Percentiles rank a stretch among this genome's conserved stretches.
phyloP scores from a whole-genome alignment of 2,888 invertebrate genomes.

The Hypsopygia costalis region DNA sequence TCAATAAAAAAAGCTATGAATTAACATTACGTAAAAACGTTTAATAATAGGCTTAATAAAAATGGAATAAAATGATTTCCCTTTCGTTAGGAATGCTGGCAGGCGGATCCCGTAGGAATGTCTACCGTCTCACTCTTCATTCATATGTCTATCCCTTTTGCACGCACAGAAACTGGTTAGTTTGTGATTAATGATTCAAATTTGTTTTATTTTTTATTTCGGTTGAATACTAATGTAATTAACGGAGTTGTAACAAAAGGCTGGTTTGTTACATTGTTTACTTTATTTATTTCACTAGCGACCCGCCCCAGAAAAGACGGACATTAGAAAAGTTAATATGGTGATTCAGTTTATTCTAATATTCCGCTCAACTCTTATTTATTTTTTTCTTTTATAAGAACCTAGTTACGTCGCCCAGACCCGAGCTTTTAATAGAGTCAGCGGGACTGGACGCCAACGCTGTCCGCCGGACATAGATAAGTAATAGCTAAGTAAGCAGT shows the following conservation, averaged over 20 bases:
- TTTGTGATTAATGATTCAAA: constrained; percentile 60
- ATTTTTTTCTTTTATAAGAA: too few species aligned
- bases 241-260: constrained; percentile 28
- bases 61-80: constrained; percentile 48
- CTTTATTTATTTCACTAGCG: constrained; percentile 15
- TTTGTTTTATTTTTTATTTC: constrained; percentile 35
- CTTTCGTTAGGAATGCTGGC: constrained; percentile 56
- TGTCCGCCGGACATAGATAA: too few species aligned
- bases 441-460: too few species aligned
- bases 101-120: constrained; percentile 56
- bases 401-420: too few species aligned
- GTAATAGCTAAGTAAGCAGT: too few species aligned
- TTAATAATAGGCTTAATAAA: constrained; percentile 31
- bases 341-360: too few species aligned
- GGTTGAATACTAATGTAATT: constrained; percentile 52
- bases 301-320: too few species aligned
- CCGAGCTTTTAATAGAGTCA: too few species aligned
- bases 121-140: constrained; percentile 52
- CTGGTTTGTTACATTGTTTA: constrained; percentile 1
- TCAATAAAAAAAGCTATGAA: constrained; percentile 39
- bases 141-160: constrained; percentile 30
- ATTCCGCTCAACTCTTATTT: too few species aligned
- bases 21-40: constrained; percentile 43
- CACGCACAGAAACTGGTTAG: constrained; percentile 50
- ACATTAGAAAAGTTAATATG: too few species aligned